These are phyloP conservation scores for Atherinosoma microstoma DNA, from an alignment of 2,797 vertebrate species.

Conservation along the genomic window DNA sequence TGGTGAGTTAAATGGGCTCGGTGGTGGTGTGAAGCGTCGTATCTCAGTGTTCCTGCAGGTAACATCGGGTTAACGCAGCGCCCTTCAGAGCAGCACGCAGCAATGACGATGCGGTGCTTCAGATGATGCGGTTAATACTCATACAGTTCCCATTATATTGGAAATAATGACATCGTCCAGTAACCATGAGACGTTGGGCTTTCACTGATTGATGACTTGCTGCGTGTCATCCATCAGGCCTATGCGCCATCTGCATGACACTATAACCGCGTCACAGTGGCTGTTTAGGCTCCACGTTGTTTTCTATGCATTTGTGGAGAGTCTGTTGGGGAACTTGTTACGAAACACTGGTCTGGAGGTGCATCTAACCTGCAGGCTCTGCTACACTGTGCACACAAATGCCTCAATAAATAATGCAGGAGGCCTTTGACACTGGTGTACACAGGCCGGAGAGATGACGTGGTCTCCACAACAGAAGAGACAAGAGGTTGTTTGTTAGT, in stretches of 20 bases:
- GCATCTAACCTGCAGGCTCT: slow-evolving; percentile 27
- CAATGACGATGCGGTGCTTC: slow-evolving; percentile 37
- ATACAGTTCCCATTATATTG: slow-evolving; percentile 43
- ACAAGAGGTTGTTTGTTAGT: slow-evolving; percentile 6
- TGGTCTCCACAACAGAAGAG: slow-evolving; percentile 51
- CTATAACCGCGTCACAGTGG: slow-evolving; percentile 60
- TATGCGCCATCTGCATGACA: slow-evolving; percentile 67
- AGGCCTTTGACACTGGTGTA: slow-evolving; percentile 58
- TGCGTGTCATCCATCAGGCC: slow-evolving; percentile 71
- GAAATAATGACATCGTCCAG: slow-evolving; percentile 37
- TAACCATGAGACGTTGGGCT: slow-evolving; percentile 27
- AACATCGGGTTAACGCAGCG: slow-evolving; percentile 48
- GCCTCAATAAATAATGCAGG: slow-evolving; percentile 33
- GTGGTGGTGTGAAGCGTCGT: slow-evolving; percentile 1
- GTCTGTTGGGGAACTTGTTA: slow-evolving; percentile 46
- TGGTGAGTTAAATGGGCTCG: slow-evolving; percentile 87
- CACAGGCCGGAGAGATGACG: slow-evolving; percentile 60
- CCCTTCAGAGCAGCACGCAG: slow-evolving; percentile 50
- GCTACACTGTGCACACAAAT: slow-evolving; percentile 18
- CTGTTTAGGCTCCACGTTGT: slow-evolving; percentile 52
- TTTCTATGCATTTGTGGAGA: slow-evolving; percentile 28
- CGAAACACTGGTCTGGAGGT: slow-evolving; percentile 53
- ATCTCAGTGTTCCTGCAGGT: slow-evolving; percentile 27
- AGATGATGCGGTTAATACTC: slow-evolving; percentile 43
- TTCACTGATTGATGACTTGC: slow-evolving; percentile 63